Base-by-base conservation (phyloP, 2,888 invertebrate genomes). In the Plagodis dolabraria region DNA sequence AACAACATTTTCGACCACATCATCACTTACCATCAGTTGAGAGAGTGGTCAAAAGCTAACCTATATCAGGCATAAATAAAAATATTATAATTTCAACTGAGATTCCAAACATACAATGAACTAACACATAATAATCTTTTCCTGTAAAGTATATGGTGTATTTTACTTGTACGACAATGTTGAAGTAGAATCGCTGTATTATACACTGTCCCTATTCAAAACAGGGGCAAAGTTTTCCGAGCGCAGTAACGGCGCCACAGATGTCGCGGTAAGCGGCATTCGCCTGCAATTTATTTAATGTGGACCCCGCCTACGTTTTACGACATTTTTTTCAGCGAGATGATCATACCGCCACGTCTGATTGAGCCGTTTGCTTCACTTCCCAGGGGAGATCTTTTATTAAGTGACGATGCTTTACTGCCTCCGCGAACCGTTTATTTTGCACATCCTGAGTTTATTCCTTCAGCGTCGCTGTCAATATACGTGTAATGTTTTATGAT, bases 231-330 rank as follows among this genome's bases (percentile, higher is more conserved):
- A 53, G 60, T 64, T 66, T 54, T 54, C 50, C 53, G 50, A 64
- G 57, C 63, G 67, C 73, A 76, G 78, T 76, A 75, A 78, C 57
- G 47, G 49, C 68, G 72, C 71, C 79, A 73, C 86, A 87, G 85
- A 84, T 86, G 86, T 82, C 85, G 76, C 81, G 69, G 81, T 76
- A 79, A 83, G 76, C 82, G 69, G 81, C 75, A 79, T 84, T 79
- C 80, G 83, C 79, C 81, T 82, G 85, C 86, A 87, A 91, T 90
- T 90, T 91, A 90, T 90, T 85, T 89, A 90, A 90, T 89, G 85
- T 76, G 57, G 69, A 70, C 77, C 80, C 80, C 84, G 76, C 86
- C 87, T 78, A 80, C 82, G 77, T 80, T 89, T 88, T 86, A 88
- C 85, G 85, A 78, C 77, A 74, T 85, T 87, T 87, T 88, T 89